Evolutionary conservation across 2,888 invertebrate genomes (phyloP).

Genomic region (Adelphocoris suturalis): DNA sequence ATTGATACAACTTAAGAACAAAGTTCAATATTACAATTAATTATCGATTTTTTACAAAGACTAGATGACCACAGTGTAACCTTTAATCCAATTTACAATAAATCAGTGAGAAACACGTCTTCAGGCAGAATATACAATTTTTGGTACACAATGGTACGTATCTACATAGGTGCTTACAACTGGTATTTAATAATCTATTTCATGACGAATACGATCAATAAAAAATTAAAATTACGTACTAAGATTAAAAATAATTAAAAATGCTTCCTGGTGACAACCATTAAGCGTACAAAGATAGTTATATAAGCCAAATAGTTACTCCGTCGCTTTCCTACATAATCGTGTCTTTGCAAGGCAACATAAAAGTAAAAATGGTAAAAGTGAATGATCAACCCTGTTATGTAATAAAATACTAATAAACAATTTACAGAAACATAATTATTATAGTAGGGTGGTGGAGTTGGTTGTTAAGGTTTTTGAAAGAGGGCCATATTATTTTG

Average conservation of each 20-base stretch:
- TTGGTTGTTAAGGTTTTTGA: no score
- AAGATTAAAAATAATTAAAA: neutral
- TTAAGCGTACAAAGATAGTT: neutral
- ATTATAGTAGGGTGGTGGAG: no score
- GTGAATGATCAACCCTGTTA: no score
- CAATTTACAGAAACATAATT: no score
- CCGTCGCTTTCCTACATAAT: neutral
- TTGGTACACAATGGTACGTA: neutral
- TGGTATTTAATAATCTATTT: neutral
- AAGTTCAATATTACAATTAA: neutral
- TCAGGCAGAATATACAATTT: neutral
- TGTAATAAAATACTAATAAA: no score
- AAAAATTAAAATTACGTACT: neutral
- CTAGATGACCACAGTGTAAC: constrained; percentile 42
- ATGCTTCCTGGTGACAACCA: constrained; percentile 39
- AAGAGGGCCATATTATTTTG: no score
- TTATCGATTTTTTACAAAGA: neutral
- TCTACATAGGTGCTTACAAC: neutral
- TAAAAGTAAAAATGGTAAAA: neutral
- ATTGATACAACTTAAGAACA: neutral
- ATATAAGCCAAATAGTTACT: neutral
- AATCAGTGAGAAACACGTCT: neutral
- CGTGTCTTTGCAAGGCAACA: neutral
- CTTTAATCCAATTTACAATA: neutral
- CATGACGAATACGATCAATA: neutral